Evolutionary conservation across 2,113 vertebrate genomes (phyloP).

Genomic region (Castor canadensis): DNA sequence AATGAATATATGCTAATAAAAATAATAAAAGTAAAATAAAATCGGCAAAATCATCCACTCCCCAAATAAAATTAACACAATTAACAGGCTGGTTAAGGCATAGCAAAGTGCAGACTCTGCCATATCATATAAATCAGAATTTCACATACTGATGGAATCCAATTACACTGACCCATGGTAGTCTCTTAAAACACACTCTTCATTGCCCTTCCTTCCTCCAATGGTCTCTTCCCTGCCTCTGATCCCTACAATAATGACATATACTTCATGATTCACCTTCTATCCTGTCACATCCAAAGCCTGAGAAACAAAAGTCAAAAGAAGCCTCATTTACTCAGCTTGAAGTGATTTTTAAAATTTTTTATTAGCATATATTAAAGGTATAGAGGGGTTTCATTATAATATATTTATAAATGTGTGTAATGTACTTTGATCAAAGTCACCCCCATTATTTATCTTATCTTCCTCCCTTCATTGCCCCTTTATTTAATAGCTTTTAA

Average conservation of each 20-base stretch:
- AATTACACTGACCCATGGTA: background rate
- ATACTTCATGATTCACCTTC: background rate
- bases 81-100: background rate
- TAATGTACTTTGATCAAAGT: no score
- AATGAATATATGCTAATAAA: no score
- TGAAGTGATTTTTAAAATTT: background rate
- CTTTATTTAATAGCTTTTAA: no score
- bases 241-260: background rate
- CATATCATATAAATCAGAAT: background rate
- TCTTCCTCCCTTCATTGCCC: no score
- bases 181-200: background rate
- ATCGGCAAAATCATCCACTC: no score
- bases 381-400: no score
- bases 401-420: no score
- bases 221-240: background rate
- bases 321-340: background rate
- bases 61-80: conserved; percentile 24
- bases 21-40: no score
- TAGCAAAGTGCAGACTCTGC: background rate
- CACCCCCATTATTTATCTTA: no score
- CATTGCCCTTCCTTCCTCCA: background rate
- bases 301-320: background rate
- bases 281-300: background rate
- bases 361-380: no score
- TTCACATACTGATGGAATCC: background rate